Conservation (phyloP, 37 sponge, comb jelly and placozoan genomes). For the Petrosia ficiformis region DNA sequence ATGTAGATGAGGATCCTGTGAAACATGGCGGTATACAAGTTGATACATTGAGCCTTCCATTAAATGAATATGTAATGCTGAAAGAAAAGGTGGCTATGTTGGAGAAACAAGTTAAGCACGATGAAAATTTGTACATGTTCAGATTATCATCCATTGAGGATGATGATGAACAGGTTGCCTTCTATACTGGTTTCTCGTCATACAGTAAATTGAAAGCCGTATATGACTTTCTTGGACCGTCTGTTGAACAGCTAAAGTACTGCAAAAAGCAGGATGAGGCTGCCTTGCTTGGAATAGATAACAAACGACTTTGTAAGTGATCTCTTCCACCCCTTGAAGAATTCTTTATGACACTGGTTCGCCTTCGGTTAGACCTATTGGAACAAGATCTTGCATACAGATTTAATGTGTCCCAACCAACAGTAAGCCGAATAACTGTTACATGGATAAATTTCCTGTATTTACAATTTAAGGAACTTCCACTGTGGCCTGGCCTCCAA, state of each 20-base stretch:
- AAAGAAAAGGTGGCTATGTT: no score
- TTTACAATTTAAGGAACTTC: conserved; percentile 19
- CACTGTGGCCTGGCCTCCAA: conserved; percentile 49
- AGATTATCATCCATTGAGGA: neutral
- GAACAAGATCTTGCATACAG: no score
- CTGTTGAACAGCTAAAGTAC: conserved; percentile 23
- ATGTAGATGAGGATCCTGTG: neutral
- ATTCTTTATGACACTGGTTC: conserved; percentile 27
- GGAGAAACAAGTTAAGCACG: no score
- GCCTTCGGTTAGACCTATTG: conserved; percentile 22
- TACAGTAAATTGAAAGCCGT: conserved; percentile 11
- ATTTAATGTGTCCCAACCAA: conserved; percentile 22
- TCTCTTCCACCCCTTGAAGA: conserved; percentile 30
- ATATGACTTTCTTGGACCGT: conserved; percentile 31
- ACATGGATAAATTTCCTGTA: conserved; percentile 36
- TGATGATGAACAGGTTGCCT: conserved; percentile 35
- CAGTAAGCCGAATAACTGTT: conserved; percentile 23
- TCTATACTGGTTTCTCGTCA: conserved; percentile 44
- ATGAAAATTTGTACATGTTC: no score
- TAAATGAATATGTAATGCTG: no score
- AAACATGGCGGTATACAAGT: neutral
- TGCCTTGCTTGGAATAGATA: no score
- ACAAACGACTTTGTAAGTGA: conserved; percentile 14
- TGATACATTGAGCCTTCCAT: no score
- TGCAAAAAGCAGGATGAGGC: conserved; percentile 11